Conservation (phyloP, 2,888 invertebrate species). For the Nymphalis c-album region DNA sequence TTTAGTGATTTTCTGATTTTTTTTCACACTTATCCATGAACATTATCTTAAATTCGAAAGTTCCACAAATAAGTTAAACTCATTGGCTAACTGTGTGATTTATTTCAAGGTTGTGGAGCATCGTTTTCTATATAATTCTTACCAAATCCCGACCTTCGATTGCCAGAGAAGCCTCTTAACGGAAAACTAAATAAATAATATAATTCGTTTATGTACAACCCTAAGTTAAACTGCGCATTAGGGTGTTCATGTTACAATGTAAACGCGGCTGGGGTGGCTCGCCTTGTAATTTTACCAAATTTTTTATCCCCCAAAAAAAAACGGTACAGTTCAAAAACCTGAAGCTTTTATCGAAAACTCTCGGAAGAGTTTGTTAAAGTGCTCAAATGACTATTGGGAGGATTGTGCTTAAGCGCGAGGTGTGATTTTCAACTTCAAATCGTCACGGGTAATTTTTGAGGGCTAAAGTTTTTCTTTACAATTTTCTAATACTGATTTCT, state of each 20-base stretch:
- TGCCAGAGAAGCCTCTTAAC: no score
- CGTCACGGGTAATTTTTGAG: background rate
- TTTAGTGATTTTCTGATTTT: no score
- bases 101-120: no score
- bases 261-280: constrained; percentile 71
- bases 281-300: constrained; percentile 78
- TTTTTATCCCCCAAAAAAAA: constrained; percentile 68
- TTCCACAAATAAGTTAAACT: no score
- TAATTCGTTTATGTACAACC: constrained; percentile 49
- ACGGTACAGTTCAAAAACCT: constrained; percentile 53
- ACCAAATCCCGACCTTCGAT: no score
- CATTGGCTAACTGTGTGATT: no score
- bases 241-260: constrained; percentile 79
- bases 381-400: constrained; percentile 53
- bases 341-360: constrained; percentile 57
- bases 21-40: no score
- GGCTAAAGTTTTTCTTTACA: background rate
- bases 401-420: constrained; percentile 15
- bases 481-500: background rate
- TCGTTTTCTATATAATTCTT: no score
- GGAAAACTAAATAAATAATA: constrained; percentile 3
- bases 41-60: no score
- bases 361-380: constrained; percentile 61
- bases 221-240: constrained; percentile 74
- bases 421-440: constrained; percentile 4